phyloP scores from a whole-genome alignment of 2,888 invertebrate genomes.

The Hemistola chrysoprasaria region DNA sequence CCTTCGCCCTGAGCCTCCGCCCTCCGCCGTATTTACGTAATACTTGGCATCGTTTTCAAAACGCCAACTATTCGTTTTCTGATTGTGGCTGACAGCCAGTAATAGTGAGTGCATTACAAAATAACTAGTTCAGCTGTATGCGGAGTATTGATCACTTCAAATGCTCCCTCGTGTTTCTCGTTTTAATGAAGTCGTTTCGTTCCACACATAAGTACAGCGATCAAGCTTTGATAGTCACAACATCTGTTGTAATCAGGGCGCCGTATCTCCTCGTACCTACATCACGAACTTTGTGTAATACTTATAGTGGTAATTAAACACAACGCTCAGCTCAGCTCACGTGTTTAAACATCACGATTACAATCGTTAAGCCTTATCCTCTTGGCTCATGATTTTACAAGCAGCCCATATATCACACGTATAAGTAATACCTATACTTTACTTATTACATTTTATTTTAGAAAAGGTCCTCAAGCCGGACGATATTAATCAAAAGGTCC shows the following conservation, averaged over 20 bases:
- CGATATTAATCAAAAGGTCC: conserved; percentile 31
- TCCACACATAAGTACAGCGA: conserved; percentile 17
- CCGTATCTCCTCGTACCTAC: conserved; percentile 23
- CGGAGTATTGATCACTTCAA: conserved; percentile 39
- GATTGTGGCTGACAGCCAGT: conserved; percentile 63
- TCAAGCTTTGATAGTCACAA: conserved; percentile 24
- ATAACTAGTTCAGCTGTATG: conserved; percentile 35
- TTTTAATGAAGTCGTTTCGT: conserved; percentile 10
- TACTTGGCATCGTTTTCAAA: conserved; percentile 65
- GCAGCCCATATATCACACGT: not conserved
- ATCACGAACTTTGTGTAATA: conserved; percentile 22
- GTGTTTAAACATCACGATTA: conserved; percentile 33
- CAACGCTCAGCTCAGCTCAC: conserved; percentile 27
- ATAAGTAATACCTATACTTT: conserved; percentile 6
- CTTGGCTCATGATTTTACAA: conserved; percentile 14
- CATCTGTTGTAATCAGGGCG: conserved; percentile 36
- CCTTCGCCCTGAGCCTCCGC: too few relatives aligned
- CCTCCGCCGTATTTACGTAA: conserved; percentile 55
- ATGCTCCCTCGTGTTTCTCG: conserved; percentile 8
- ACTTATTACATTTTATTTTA: conserved; percentile 8
- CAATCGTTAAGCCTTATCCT: conserved; percentile 25
- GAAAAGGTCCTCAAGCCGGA: conserved; percentile 21
- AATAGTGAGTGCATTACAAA: conserved; percentile 52
- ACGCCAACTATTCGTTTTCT: conserved; percentile 48
- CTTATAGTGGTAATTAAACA: conserved; percentile 30